These are phyloP conservation scores for Ichneumoninae sp. DNA, from an alignment of 2,888 invertebrate genomes.

Conservation along the genomic window DNA sequence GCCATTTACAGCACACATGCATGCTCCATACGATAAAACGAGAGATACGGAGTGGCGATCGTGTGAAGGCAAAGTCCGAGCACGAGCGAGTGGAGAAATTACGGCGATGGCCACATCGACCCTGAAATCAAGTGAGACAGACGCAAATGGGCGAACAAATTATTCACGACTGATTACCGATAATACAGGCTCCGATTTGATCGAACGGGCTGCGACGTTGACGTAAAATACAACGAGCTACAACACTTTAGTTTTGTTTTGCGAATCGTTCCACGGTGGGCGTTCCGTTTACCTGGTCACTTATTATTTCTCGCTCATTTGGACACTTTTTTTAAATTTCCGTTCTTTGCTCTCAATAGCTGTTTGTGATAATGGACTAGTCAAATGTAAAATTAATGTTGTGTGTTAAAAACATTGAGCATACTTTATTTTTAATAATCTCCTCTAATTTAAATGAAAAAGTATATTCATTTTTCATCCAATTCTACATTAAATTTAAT, in stretches of 20 bases:
- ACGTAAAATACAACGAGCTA: neutral
- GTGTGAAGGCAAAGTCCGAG: conserved; percentile 8
- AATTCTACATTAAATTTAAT: too few species aligned
- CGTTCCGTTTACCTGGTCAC: too few species aligned
- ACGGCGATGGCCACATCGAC: conserved; percentile 54
- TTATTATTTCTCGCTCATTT: too few species aligned
- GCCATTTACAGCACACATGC: neutral
- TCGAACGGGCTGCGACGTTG: neutral
- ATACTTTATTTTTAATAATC: too few species aligned
- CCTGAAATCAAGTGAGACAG: conserved; percentile 71
- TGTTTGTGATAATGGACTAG: too few species aligned
- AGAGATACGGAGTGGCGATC: neutral
- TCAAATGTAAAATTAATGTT: too few species aligned
- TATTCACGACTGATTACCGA: conserved; percentile 67
- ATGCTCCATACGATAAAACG: neutral
- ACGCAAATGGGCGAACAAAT: conserved; percentile 73
- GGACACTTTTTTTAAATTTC: too few species aligned
- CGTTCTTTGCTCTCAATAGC: too few species aligned
- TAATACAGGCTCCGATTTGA: conserved; percentile 38
- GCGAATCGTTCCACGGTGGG: too few species aligned
- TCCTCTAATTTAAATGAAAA: too few species aligned
- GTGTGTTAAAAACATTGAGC: too few species aligned
- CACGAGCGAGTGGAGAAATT: conserved; percentile 6
- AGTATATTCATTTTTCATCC: too few species aligned
- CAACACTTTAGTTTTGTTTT: neutral